These are phyloP conservation scores for Labeo rohita DNA, from an alignment of 2,113 vertebrate genomes.

Conservation along the genomic window DNA sequence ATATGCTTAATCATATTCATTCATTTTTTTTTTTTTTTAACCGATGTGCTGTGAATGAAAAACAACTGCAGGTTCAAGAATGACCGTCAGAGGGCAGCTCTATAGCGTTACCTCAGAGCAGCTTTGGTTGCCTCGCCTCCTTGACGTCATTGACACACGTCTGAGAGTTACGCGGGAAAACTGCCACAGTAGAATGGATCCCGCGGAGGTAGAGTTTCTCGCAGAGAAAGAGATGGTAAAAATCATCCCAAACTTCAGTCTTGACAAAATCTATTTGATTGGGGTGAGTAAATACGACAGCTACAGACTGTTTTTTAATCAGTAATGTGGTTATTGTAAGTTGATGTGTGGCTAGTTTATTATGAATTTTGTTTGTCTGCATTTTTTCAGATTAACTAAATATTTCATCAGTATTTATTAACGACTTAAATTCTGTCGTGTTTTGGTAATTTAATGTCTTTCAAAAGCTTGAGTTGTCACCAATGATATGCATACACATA, in stretches of 20 bases:
- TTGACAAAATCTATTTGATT: slow-evolving; percentile 92
- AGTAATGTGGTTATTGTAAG: not conserved
- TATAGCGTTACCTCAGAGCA: not conserved
- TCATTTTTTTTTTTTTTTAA: no score
- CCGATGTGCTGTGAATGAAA: no score
- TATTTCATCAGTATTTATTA: not conserved
- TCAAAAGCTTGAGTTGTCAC: not conserved
- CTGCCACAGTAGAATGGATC: slow-evolving; percentile 77
- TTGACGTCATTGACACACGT: not conserved
- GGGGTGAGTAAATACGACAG: slow-evolving; percentile 76
- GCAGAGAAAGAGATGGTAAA: slow-evolving; percentile 91
- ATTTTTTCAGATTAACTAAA: not conserved
- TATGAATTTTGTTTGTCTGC: not conserved
- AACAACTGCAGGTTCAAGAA: not conserved
- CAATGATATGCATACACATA: not conserved
- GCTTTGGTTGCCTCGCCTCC: not conserved
- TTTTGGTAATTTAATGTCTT: no score
- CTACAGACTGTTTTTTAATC: not conserved
- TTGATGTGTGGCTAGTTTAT: not conserved
- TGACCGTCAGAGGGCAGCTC: not conserved
- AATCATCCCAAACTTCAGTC: slow-evolving; percentile 93
- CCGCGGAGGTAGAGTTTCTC: slow-evolving; percentile 90
- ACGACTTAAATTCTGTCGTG: not conserved
- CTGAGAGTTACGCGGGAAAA: slow-evolving; percentile 17
- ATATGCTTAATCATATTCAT: no score